Evolutionary conservation across 2,888 invertebrate species (phyloP).

Genomic region (Vandiemenella viatica): DNA sequence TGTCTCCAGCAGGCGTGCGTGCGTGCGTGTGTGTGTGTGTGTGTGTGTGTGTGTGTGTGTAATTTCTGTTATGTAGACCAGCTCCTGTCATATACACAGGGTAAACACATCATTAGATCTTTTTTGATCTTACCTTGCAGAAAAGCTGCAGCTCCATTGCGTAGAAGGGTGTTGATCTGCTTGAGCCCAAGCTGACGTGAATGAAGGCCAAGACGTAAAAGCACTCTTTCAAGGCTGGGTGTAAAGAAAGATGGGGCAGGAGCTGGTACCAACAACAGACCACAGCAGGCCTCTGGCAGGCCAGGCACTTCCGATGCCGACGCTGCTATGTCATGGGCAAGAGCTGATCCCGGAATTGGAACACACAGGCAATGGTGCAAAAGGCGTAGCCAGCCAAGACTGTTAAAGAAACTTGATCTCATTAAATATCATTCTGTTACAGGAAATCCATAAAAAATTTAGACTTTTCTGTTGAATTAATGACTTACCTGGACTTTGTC

Average conservation of each 20-base stretch:
- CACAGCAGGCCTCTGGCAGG: conserved; percentile 43
- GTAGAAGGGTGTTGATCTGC: conserved; percentile 40
- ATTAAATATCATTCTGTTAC: no score
- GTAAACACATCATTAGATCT: no score
- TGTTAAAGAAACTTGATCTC: conserved; percentile 22
- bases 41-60: no score
- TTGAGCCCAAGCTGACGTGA: conserved; percentile 42
- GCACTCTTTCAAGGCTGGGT: conserved; percentile 47
- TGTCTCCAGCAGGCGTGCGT: no score
- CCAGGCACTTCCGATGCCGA: conserved; percentile 48
- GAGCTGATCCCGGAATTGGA: conserved; percentile 27
- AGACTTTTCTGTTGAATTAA: not conserved
- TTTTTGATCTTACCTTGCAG: conserved; percentile 12
- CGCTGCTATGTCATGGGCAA: conserved; percentile 32
- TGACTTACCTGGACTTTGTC: conserved; percentile 31
- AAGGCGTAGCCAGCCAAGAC: conserved; percentile 72
- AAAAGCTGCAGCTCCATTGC: conserved; percentile 31
- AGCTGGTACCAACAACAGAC: conserved; percentile 53
- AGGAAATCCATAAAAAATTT: no score
- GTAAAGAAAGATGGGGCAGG: conserved; percentile 43
- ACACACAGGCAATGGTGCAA: conserved; percentile 57
- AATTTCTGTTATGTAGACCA: no score
- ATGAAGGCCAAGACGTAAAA: conserved; percentile 52
- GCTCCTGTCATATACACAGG: no score
- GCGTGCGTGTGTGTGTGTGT: no score